Base-by-base conservation (phyloP, 2,113 vertebrate species). In the Tachysurus fulvidraco region DNA sequence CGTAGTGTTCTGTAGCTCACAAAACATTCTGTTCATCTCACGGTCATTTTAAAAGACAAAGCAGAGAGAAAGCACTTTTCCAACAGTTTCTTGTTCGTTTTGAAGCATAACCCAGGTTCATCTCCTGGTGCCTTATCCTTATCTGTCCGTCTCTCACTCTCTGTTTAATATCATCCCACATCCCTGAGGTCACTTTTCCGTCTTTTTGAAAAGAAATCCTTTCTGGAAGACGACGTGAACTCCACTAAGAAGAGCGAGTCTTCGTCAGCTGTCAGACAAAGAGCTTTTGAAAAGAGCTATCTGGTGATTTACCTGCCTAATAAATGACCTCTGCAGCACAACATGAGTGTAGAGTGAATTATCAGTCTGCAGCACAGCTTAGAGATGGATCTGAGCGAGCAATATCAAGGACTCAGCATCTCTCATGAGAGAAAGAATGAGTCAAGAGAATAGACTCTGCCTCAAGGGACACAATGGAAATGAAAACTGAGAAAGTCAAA, bases 321-420 rank as follows among this genome's bases (percentile, higher is more conserved):
- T 91, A 89, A 81, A 91, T 87, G 57, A 82, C 81, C 80, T 87
- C 83, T 83, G 80, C 44, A 79, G 86, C 60, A 60, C 83, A 83
- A 71, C 84, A 65, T 79, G 55, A 82, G 79, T 28, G 64, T 50
- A 36, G 62, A 85, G 55, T 62, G 83, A 82, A 73, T 82, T 73
- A 77, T 85, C 73, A 57, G 67, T 83, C 54, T 55, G 78, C 60
- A 85, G 60, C 23, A 46, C 30, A 30, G 71, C 14, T 36, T 74
- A 71, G 54, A 85, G 82, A 87, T 78, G 84, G 81, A 88, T 82
- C 82, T 73, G 71, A 74, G 28, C 44, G 60, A 57, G 44, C 87
- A 77, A 82, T 54, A 52, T 16, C 71, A 65, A 83, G 62, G 41
- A 80, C 46, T 78, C 55, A 25, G 36, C 57, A 78, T 84, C 60